These are phyloP conservation scores for Pogonomyrmex barbatus DNA, from an alignment of 1,140 invertebrate genomes.

Conservation along the genomic window DNA sequence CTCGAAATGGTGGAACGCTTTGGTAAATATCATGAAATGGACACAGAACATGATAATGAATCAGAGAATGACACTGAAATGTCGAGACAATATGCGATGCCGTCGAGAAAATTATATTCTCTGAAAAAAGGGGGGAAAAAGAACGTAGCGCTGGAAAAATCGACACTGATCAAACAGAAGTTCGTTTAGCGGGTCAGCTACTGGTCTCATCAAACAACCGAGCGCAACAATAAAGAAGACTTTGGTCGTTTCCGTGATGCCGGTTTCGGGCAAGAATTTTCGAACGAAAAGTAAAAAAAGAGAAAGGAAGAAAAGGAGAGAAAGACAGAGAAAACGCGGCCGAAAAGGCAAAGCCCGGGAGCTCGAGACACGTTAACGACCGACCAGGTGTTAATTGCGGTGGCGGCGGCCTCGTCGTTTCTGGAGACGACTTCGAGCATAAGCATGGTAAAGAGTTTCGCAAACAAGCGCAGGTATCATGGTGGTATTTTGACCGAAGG, in stretches of 20 bases:
- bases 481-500: conserved; percentile 27
- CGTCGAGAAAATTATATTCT: not conserved
- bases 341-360: conserved; percentile 74
- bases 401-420: conserved; percentile 68
- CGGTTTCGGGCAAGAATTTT: conserved; percentile 50
- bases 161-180: conserved; percentile 66
- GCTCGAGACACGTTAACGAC: conserved; percentile 74
- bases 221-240: conserved; percentile 52
- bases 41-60: conserved; percentile 59
- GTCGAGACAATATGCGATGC: conserved; percentile 35
- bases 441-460: conserved; percentile 69
- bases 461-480: conserved; percentile 61
- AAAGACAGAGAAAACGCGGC: conserved; percentile 32
- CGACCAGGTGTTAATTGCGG: conserved; percentile 73
- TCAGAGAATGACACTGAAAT: conserved; percentile 54
- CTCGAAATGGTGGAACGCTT: conserved; percentile 37
- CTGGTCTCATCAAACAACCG: conserved; percentile 73
- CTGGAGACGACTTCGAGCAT: conserved; percentile 70
- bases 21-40: conserved; percentile 37
- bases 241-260: conserved; percentile 50
- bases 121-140: not conserved
- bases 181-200: conserved; percentile 74
- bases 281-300: conserved; percentile 20
- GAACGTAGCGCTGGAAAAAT: conserved; percentile 26
- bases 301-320: not conserved